These are phyloP conservation scores for Eudasyphora cyanicolor DNA, from an alignment of 2,888 invertebrate genomes.

Conservation along the genomic window DNA sequence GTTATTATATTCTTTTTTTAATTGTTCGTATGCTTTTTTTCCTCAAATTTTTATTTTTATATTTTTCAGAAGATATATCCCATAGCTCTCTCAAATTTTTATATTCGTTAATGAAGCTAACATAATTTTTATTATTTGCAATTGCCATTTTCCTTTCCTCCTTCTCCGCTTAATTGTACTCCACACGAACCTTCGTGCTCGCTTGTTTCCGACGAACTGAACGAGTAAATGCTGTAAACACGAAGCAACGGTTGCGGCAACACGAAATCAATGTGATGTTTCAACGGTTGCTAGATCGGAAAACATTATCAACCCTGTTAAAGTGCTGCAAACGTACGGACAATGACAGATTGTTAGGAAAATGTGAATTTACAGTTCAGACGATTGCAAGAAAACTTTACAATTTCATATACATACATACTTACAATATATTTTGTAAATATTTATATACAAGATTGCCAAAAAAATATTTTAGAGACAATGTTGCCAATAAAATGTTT, in stretches of 20 bases:
- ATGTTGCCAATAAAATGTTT: no score
- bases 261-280: no score
- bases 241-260: neutral
- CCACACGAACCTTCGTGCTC: neutral
- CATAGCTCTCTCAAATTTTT: constrained; percentile 26
- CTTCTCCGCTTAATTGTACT: neutral
- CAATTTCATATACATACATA: no score
- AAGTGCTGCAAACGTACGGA: no score
- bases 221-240: neutral
- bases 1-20: constrained; percentile 21
- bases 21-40: constrained; percentile 17
- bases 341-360: no score
- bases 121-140: constrained; percentile 7
- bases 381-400: no score
- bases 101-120: constrained; percentile 21
- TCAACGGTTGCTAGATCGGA: no score
- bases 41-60: constrained; percentile 29
- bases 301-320: no score
- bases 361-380: no score
- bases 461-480: no score
- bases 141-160: neutral
- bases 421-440: no score
- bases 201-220: neutral
- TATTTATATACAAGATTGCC: no score
- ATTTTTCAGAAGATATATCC: constrained; percentile 14